Percentiles rank a stretch among this genome's conserved stretches.
phyloP scores from a whole-genome alignment of 2,888 invertebrate genomes.

The Malthinus flaveolus region DNA sequence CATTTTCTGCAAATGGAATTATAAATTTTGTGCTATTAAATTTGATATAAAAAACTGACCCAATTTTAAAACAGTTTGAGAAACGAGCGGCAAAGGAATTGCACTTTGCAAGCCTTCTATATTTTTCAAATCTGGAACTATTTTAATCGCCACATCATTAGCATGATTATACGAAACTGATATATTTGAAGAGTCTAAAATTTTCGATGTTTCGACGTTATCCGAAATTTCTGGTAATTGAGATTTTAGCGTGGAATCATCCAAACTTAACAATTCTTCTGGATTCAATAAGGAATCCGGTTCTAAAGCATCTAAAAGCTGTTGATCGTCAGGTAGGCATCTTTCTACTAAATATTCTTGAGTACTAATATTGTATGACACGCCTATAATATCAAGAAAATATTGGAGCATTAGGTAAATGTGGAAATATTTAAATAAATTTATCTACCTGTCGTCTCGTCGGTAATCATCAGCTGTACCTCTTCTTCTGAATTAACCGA shows the following conservation, averaged over 20 bases:
- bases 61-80: too few species aligned
- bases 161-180: neutral
- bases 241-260: slow-evolving; percentile 48
- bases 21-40: too few species aligned
- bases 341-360: slow-evolving; percentile 46
- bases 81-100: too few species aligned
- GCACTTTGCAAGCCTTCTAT: too few species aligned
- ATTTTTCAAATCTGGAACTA: neutral
- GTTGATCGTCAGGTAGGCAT: slow-evolving; percentile 48
- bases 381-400: slow-evolving; percentile 21
- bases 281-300: slow-evolving; percentile 42
- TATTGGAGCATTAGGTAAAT: neutral
- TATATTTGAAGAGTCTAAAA: neutral
- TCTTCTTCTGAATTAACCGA: slow-evolving; percentile 44
- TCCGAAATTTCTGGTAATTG: slow-evolving; percentile 44
- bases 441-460: slow-evolving; percentile 48
- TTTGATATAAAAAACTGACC: too few species aligned
- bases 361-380: slow-evolving; percentile 36
- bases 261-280: slow-evolving; percentile 47
- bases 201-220: slow-evolving; percentile 23
- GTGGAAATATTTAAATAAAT: slow-evolving; percentile 2
- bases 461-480: slow-evolving; percentile 53
- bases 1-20: neutral
- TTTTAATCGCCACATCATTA: neutral
- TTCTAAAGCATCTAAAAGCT: slow-evolving; percentile 45